phyloP scores from a whole-genome alignment of 2,888 invertebrate species.

The Cactoblastis cactorum region DNA sequence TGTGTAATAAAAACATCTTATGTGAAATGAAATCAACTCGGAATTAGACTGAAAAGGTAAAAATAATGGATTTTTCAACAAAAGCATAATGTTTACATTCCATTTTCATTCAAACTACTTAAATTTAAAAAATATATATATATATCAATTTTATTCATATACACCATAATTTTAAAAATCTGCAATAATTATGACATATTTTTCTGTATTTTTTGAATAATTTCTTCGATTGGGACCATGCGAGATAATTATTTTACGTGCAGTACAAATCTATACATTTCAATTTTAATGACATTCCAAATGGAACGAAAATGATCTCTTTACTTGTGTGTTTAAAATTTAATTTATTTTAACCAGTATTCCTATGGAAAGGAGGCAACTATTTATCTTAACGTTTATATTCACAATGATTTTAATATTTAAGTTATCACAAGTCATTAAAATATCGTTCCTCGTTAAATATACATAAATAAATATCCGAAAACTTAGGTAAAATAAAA shows the following conservation, averaged over 20 bases:
- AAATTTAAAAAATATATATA: background rate
- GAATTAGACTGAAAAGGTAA: too few relatives aligned
- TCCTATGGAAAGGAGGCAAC: slow-evolving; percentile 19
- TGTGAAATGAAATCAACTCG: too few relatives aligned
- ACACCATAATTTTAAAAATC: background rate
- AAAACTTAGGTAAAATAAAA: too few relatives aligned
- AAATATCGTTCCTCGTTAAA: too few relatives aligned
- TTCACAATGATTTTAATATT: too few relatives aligned
- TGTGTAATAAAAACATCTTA: too few relatives aligned
- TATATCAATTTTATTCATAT: slow-evolving; percentile 2
- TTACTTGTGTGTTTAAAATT: slow-evolving; percentile 24
- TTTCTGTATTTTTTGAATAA: background rate
- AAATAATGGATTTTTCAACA: too few relatives aligned
- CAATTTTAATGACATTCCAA: slow-evolving; percentile 27
- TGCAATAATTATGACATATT: background rate
- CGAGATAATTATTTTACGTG: slow-evolving; percentile 11
- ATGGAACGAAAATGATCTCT: slow-evolving; percentile 42
- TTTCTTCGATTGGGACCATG: slow-evolving; percentile 10
- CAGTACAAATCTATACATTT: slow-evolving; percentile 16
- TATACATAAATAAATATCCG: too few relatives aligned
- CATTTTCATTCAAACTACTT: background rate
- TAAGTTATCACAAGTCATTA: too few relatives aligned
- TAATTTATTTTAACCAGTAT: slow-evolving; percentile 30
- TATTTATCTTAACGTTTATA: background rate
- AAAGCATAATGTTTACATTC: too few relatives aligned